A percentile compares a stretch with the other conserved stretches of the same genome.
phyloP scores from a whole-genome alignment of 2,888 invertebrate genomes.

The Diarsia dahlii region DNA sequence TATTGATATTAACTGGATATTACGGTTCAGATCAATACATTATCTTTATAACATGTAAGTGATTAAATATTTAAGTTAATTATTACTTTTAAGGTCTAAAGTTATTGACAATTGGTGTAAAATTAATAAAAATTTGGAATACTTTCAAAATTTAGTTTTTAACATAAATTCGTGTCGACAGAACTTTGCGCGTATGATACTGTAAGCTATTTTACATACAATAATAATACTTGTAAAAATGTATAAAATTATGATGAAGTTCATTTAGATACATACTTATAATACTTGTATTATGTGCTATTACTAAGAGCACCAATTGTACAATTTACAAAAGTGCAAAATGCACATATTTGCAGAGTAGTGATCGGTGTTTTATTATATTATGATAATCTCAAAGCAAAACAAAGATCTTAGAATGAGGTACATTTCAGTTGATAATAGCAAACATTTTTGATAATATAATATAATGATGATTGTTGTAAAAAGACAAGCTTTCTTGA shows the following conservation, averaged over 20 bases:
- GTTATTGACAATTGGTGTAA: conserved; percentile 26
- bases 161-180: conserved; percentile 21
- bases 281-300: conserved; percentile 48
- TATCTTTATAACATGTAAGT: conserved; percentile 44
- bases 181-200: conserved; percentile 32
- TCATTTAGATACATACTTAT: conserved; percentile 41
- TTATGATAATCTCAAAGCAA: conserved; percentile 24
- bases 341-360: conserved; percentile 46
- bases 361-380: conserved; percentile 20
- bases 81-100: conserved; percentile 52
- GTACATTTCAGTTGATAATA: conserved; percentile 18
- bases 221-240: conserved; percentile 55
- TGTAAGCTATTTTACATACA: conserved; percentile 37
- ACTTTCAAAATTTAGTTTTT: conserved; percentile 17
- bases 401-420: conserved; percentile 25
- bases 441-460: conserved; percentile 19
- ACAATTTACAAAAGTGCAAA: conserved; percentile 53
- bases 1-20: conserved; percentile 43
- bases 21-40: conserved; percentile 29
- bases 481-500: conserved; percentile 30
- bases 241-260: conserved; percentile 52
- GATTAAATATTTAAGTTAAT: conserved; percentile 48
- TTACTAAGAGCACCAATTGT: conserved; percentile 59
- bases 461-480: neutral
- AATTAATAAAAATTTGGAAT: conserved; percentile 4